phyloP scores from a whole-genome alignment of 2,113 vertebrate species.

The Sinocyclocheilus anshuiensis region DNA sequence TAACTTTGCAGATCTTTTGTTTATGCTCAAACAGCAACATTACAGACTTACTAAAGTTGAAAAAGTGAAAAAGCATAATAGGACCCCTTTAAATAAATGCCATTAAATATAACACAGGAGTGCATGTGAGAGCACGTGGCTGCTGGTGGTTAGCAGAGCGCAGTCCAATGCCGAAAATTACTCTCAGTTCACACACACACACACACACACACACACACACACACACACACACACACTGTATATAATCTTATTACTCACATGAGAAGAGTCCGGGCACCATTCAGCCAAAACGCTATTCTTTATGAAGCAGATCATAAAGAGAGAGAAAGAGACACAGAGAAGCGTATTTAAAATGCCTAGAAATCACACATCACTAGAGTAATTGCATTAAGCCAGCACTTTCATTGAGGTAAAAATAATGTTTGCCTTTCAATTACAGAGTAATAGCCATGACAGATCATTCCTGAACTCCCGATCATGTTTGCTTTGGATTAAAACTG shows the following conservation, averaged over 20 bases:
- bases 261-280: slow-evolving; percentile 70
- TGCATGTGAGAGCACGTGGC: background rate
- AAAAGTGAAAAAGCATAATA: too few species aligned
- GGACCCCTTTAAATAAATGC: background rate
- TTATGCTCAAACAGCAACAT: too few species aligned
- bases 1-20: too few species aligned
- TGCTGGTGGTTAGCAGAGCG: background rate
- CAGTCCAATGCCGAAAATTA: background rate
- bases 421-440: slow-evolving; percentile 72
- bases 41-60: too few species aligned
- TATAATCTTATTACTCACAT: slow-evolving; percentile 67
- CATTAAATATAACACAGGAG: background rate
- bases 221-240: background rate
- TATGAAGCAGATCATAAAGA: slow-evolving; percentile 75
- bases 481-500: slow-evolving; percentile 56
- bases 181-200: background rate
- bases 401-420: slow-evolving; percentile 70
- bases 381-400: slow-evolving; percentile 66
- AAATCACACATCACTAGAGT: slow-evolving; percentile 60
- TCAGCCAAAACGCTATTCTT: slow-evolving; percentile 72
- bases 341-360: slow-evolving; percentile 65
- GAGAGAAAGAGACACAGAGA: slow-evolving; percentile 53
- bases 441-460: slow-evolving; percentile 64
- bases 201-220: background rate
- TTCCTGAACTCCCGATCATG: slow-evolving; percentile 59